These are phyloP conservation scores for Sternarchorhynchus goeldii DNA, from an alignment of 2,797 vertebrate genomes.

Conservation along the genomic window DNA sequence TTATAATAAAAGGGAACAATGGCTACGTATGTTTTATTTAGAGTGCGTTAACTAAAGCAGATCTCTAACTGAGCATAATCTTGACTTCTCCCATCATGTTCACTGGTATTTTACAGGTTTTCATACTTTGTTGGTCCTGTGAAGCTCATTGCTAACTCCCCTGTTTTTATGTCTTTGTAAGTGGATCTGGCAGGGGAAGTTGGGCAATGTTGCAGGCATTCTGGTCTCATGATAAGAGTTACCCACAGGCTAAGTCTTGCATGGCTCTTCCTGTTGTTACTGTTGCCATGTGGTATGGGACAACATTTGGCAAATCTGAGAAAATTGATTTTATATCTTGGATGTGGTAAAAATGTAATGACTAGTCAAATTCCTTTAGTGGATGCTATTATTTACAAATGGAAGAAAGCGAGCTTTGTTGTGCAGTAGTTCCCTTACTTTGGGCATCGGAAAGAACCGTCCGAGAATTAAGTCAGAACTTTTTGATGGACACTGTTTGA, in stretches of 20 bases:
- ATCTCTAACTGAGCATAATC: conserved; percentile 10
- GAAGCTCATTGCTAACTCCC: conserved; percentile 52
- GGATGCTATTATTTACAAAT: neutral
- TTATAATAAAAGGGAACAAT: conserved; percentile 62
- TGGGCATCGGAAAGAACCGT: too few relatives aligned
- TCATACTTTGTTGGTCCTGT: conserved; percentile 20
- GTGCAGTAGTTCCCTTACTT: neutral
- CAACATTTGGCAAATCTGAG: conserved; percentile 61
- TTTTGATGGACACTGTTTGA: neutral
- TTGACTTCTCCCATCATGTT: conserved; percentile 4
- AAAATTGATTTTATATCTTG: conserved; percentile 50
- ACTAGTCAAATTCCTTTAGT: conserved; percentile 6
- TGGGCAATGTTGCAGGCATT: conserved; percentile 66
- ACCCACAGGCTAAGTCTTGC: conserved; percentile 55
- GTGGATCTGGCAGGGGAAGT: conserved; percentile 65
- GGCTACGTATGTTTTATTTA: conserved; percentile 67
- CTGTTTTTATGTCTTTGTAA: conserved; percentile 53
- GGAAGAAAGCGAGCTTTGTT: neutral
- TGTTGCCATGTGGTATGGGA: conserved; percentile 56
- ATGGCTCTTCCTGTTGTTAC: conserved; percentile 65
- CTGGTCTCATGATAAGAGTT: conserved; percentile 61
- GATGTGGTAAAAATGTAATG: neutral
- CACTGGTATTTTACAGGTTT: conserved; percentile 18
- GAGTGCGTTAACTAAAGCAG: conserved; percentile 60
- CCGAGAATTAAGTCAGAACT: too few relatives aligned